Conservation (phyloP, 2,888 invertebrate genomes). For the Ischnus inquisitorius region DNA sequence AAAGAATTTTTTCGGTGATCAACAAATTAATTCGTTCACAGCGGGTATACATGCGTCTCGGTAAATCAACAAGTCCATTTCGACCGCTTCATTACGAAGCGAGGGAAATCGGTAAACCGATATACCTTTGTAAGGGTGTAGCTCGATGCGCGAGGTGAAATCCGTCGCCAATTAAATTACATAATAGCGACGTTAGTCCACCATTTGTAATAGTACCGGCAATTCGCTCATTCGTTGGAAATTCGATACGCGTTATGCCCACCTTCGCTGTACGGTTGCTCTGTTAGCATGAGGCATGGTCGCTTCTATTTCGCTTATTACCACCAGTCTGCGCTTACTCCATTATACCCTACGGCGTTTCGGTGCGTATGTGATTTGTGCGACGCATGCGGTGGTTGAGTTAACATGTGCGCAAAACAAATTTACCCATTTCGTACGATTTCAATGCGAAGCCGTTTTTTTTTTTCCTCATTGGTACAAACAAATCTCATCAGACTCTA, state of each 20-base stretch:
- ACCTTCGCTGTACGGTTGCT: neutral
- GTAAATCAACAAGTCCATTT: neutral
- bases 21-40: neutral
- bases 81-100: neutral
- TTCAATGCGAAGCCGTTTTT: neutral
- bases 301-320: neutral
- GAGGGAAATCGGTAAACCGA: neutral
- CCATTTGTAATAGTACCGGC: slow-evolving; percentile 48
- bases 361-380: neutral
- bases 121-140: neutral
- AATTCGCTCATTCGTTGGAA: slow-evolving; percentile 66
- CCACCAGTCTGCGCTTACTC: neutral
- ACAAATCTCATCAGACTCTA: slow-evolving; percentile 26
- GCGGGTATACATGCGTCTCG: neutral
- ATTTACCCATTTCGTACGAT: neutral
- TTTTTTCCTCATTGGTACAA: neutral
- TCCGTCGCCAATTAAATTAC: neutral
- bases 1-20: neutral
- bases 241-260: slow-evolving; percentile 51
- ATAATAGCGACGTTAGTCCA: neutral
- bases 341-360: neutral
- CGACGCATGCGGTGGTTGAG: neutral
- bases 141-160: neutral
- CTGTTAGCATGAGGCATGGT: neutral
- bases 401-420: neutral